Base-by-base conservation (phyloP, 2,113 vertebrate genomes). In the Phylloscopus trochiloides region DNA sequence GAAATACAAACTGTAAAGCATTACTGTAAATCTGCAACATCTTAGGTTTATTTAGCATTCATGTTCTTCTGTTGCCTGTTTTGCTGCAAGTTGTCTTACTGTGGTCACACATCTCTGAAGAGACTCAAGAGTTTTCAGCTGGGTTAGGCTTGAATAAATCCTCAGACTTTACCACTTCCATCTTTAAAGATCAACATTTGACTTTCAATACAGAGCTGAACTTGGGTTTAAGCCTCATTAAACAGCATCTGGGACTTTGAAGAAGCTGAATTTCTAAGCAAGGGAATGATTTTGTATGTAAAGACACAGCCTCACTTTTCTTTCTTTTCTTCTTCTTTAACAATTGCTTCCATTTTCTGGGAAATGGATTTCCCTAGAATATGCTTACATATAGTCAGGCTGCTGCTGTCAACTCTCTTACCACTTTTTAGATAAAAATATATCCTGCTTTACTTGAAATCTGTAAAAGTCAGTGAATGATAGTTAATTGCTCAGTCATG, bases 401-500 rank as follows among this genome's bases (percentile, higher is more conserved):
- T 89, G 83, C 75, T 72, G 10, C 70, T 42, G 61, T 52, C 45
- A 78, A 68, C n/a, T 61, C 24, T 57, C 21, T 42, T 36, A 19
- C 14, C 26, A 34, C 61, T 72, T 78, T 77, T 85, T 67, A 85
- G 61, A 71, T 81, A 85, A 87, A 86, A 96, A 85, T 65, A 63
- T 36, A 92, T 45, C 45, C 81, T 5, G 4, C 63, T 86, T 79
- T 47, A 38, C 58, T 67, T 87, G 34, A 70, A 54, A 72, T 79
- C 63, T 40, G 24, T 50, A 59, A 2, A 24, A 94, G 45, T 50
- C 94, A 90, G 70, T 92, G 70, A 68, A 72, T 85, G 34, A 91
- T 28, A 66, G 77, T 54, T 95, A 97, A 96, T 91, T 93, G 91
- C 87, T 94, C 87, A 93, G 85, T 82, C 93, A 86, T 66, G 90